phyloP scores from a whole-genome alignment of 2,113 vertebrate species.

The Ceratotherium simum region DNA sequence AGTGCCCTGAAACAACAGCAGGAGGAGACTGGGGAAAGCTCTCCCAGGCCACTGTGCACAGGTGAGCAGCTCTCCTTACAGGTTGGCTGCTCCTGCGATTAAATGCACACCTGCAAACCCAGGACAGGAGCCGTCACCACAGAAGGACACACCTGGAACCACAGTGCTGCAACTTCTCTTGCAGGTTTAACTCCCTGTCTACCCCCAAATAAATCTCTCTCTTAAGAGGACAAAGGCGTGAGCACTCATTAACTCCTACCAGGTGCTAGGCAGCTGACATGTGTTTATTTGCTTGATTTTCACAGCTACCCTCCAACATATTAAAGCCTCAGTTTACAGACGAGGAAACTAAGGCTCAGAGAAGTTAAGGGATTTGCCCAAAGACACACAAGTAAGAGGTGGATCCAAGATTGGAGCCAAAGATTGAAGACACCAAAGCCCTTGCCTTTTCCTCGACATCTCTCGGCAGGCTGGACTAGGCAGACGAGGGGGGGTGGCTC shows the following conservation, averaged over 20 bases:
- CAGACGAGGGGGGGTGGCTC: neutral
- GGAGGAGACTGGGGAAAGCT: neutral
- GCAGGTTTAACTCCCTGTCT: neutral
- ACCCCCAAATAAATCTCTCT: neutral
- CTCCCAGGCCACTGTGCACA: constrained; percentile 5
- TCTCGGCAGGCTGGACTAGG: too few relatives aligned
- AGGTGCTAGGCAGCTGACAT: neutral
- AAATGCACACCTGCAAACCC: constrained; percentile 69
- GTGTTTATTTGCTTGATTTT: neutral
- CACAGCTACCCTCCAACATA: neutral
- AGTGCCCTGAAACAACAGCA: neutral
- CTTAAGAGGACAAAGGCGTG: neutral
- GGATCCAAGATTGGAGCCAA: neutral
- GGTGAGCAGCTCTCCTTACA: constrained; percentile 23
- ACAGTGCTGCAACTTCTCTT: neutral
- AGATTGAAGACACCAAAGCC: neutral
- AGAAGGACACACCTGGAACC: neutral
- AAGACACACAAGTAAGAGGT: neutral
- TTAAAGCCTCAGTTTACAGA: neutral
- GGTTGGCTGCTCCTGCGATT: constrained; percentile 69
- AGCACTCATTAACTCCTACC: neutral
- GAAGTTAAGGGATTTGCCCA: neutral
- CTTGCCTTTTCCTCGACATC: neutral
- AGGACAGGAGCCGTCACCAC: neutral
- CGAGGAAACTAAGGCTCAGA: neutral